Base-by-base conservation (phyloP, 2,888 invertebrate genomes). In the Amblyjoppa proteus region DNA sequence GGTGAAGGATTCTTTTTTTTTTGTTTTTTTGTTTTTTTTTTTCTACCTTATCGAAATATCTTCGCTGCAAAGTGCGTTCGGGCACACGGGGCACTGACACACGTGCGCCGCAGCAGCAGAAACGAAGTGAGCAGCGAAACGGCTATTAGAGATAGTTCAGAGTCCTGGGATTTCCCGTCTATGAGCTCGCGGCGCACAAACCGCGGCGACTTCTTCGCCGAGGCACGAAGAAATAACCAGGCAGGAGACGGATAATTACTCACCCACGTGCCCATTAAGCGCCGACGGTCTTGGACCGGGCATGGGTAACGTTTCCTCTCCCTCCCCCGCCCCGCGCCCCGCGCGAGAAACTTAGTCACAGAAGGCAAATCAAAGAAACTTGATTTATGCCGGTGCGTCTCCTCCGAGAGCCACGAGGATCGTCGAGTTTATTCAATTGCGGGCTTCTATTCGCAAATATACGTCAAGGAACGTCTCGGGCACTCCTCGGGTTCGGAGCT, bases 301-400 rank as follows among this genome's bases (percentile, higher is more conserved):
- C 64, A 16, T 6, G 28, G 16, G 31, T n/a, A 64, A 64, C 64
- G 64, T 64, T 68, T 41, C 16, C 20, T 56, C 56, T 25, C 56
- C 25, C 56, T 2, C 25, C 25, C 56, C n/a, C n/a, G n/a, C n/a
- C 56, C 7, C 25, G 9, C 20, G 20, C 41, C 41, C 41, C 66
- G 20, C 38, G n/a, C 28, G 68, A 75, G 68, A 69, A 75, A 81
- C 74, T 68, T 28, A 64, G 81, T 82, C 70, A 49, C 70, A 70
- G 53, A 66, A 53, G 68, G 83, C 68, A 69, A 87, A 86, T 87
- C 81, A 80, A 84, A 82, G 87, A 83, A 87, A 83, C 80, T 75
- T 87, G 84, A 87, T 86, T 87, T 81, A 83, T 84, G 83, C 76
- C 83, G 66, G 61, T 75, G 71, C 66, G 58, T 73, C 58, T 41